These are phyloP conservation scores for Parotocinclus haroldoi DNA, from an alignment of 2,797 vertebrate species.

Conservation along the genomic window DNA sequence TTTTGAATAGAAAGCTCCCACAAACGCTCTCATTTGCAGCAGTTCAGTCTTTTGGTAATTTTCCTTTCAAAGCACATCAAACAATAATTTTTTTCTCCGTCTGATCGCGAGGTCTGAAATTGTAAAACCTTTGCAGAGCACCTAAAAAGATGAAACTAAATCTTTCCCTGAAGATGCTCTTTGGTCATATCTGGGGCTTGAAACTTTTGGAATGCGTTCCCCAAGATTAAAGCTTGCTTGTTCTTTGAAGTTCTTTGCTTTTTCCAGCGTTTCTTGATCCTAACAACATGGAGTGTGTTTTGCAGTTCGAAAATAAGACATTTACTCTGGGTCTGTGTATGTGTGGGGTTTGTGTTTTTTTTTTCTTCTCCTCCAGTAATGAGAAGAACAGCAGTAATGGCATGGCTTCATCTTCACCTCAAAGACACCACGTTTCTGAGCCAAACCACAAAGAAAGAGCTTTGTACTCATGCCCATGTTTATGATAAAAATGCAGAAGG, in stretches of 20 bases:
- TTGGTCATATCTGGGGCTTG: slow-evolving; percentile 50
- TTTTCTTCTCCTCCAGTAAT: slow-evolving; percentile 53
- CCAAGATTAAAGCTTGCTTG: slow-evolving; percentile 70
- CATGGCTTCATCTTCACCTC: slow-evolving; percentile 53
- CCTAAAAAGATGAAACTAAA: too few species aligned
- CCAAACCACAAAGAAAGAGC: background rate
- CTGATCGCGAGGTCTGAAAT: too few species aligned
- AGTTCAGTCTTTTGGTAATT: slow-evolving; percentile 11
- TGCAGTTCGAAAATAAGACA: slow-evolving; percentile 50
- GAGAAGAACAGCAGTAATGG: slow-evolving; percentile 55
- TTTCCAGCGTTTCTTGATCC: slow-evolving; percentile 56
- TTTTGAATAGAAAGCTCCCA: background rate
- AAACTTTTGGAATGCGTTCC: slow-evolving; percentile 58
- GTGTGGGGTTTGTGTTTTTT: slow-evolving; percentile 33
- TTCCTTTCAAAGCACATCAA: slow-evolving; percentile 22
- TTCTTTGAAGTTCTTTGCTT: slow-evolving; percentile 61
- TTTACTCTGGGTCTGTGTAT: slow-evolving; percentile 47
- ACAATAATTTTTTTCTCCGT: slow-evolving; percentile 23
- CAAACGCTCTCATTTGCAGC: too few species aligned
- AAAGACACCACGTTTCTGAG: slow-evolving; percentile 46
- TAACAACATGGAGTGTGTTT: slow-evolving; percentile 52
- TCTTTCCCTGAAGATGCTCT: slow-evolving; percentile 26
- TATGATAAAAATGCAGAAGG: too few species aligned
- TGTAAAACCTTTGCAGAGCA: too few species aligned
- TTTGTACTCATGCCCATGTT: too few species aligned